Base-by-base conservation (phyloP, 2,113 vertebrate genomes). In the Eulemur rufifrons region DNA sequence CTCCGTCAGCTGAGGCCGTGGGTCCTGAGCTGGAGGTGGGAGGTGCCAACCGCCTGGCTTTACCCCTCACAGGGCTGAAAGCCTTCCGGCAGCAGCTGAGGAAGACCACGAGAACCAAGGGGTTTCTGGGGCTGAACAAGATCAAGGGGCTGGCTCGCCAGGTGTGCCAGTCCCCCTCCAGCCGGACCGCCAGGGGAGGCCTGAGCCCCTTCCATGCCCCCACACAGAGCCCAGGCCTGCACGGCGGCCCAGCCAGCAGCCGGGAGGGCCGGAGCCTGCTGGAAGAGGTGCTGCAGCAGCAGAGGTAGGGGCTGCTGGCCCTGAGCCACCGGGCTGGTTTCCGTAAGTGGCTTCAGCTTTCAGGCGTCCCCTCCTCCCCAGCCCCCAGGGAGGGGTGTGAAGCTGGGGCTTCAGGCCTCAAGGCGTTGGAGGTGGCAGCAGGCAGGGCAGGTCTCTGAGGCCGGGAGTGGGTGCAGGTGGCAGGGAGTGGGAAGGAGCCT, bases 41-140 rank as follows among this genome's bases (percentile, higher is more conserved):
- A 12, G 6, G 14, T 87, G 18, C 93, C 77, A 95, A 97, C 37
- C 56, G 0, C 54, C 25, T 34, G 69, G 4, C 0, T 69, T 95
- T 95, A 52, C 96, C 0, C 91, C 78, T 97, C 91, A 34, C 98
- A 99, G 99, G 99, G 95, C 99, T 99, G 96, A 99, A 99, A 98
- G 99, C 99, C 91, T 99, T 99, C 97, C 99, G 99, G 69, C 99
- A 99, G 98, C 99, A 99, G 98, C 98, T 99, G 98, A 99, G 99
- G 96, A 99, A 99, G 98, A 99, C 98, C 12, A 98, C 99, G 0
- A 98, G 99, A 98, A 99, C 99, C 90, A 99, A 99, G 96, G 99
- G 99, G 25, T 98, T 99, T 54, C 98, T 99, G 96, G 99, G 99
- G 83, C 98, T 99, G 97, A 99, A 99, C 98, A 99, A 99, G 98